Conservation (phyloP, 2,888 invertebrate genomes). For the Aradus depressus region DNA sequence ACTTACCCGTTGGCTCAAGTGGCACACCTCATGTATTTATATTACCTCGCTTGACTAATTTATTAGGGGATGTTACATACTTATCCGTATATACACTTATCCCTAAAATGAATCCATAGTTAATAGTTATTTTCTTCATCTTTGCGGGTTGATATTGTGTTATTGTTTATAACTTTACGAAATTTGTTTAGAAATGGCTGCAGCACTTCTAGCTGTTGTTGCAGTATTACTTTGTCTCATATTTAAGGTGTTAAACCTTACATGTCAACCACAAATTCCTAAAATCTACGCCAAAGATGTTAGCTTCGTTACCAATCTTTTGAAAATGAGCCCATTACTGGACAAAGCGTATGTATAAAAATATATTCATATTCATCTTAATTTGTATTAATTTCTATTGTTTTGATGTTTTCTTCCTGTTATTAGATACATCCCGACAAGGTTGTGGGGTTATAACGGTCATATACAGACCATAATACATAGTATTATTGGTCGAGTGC, state of each 20-base stretch:
- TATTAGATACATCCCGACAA: slow-evolving; percentile 75
- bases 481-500: slow-evolving; percentile 74
- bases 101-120: no score
- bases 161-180: no score
- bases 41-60: no score
- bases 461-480: slow-evolving; percentile 89
- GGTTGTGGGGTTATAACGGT: slow-evolving; percentile 90
- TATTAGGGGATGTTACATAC: no score
- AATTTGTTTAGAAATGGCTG: no score
- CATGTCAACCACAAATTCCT: slow-evolving; percentile 69
- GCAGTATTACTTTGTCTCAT: slow-evolving; percentile 73
- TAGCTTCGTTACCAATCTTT: slow-evolving; percentile 62
- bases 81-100: no score
- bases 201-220: slow-evolving; percentile 65
- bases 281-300: slow-evolving; percentile 64
- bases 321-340: slow-evolving; percentile 67
- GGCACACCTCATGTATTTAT: no score
- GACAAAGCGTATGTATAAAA: slow-evolving; percentile 66
- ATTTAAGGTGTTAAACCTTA: slow-evolving; percentile 73
- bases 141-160: no score
- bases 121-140: no score
- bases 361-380: not conserved
- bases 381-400: not conserved
- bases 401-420: not conserved
- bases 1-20: no score